Percentiles rank a stretch among this genome's conserved stretches.
Conservation (phyloP, 2,888 invertebrate genomes). For the Aporophyla lueneburgensis region DNA sequence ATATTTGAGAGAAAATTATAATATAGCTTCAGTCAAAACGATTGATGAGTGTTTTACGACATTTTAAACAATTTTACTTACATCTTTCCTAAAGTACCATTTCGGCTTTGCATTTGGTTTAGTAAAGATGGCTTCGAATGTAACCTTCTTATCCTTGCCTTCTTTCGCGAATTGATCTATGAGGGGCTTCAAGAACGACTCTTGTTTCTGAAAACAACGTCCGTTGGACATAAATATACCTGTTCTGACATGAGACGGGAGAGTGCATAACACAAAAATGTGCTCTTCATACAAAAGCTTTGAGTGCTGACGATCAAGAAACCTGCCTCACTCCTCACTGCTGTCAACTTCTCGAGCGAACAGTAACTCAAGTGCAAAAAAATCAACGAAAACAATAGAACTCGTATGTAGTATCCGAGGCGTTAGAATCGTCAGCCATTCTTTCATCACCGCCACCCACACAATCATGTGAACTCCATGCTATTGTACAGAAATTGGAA, state of each 20-base stretch:
- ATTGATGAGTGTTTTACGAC: background rate
- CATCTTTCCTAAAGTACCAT: constrained; percentile 98
- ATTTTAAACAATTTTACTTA: constrained; percentile 88
- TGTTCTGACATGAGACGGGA: constrained; percentile 35
- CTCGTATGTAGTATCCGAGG: constrained; percentile 83
- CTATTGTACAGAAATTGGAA: constrained; percentile 88
- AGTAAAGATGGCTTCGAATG: constrained; percentile 98
- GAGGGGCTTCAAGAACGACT: constrained; percentile 97
- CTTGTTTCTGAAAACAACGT: constrained; percentile 94
- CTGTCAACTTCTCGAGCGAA: constrained; percentile 77
- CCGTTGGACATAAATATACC: constrained; percentile 59
- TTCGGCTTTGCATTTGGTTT: constrained; percentile 98
- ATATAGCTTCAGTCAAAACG: background rate
- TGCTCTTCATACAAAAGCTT: constrained; percentile 87
- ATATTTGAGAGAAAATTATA: background rate
- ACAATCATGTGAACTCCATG: constrained; percentile 84
- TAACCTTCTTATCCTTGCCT: constrained; percentile 98
- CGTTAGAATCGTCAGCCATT: constrained; percentile 87
- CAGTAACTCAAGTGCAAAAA: constrained; percentile 80
- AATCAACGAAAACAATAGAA: constrained; percentile 81
- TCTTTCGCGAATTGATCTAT: constrained; percentile 98
- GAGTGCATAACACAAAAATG: constrained; percentile 85
- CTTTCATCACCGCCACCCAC: constrained; percentile 77
- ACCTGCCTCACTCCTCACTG: constrained; percentile 77
- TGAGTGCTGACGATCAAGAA: constrained; percentile 83